Conservation (phyloP, 2,888 invertebrate species). For the Lordiphosa fenestrarum region DNA sequence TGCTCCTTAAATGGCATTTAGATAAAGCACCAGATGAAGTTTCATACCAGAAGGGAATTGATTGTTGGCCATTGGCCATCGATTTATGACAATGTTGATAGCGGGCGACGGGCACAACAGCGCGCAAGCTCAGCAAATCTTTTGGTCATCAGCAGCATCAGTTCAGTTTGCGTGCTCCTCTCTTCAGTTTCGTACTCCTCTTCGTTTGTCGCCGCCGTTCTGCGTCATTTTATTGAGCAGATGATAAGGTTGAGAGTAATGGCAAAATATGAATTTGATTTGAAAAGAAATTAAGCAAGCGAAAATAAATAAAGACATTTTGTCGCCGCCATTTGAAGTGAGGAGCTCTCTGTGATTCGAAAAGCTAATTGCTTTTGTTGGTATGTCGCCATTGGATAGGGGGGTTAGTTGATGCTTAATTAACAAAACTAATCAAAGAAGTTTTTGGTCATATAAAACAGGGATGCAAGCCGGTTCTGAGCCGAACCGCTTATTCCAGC, state of each 20-base stretch:
- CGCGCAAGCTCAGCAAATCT: conserved; percentile 16
- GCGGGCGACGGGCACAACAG: background rate
- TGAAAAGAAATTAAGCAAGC: conserved; percentile 54
- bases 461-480: too few species aligned
- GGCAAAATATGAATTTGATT: conserved; percentile 69
- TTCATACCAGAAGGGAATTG: conserved; percentile 15
- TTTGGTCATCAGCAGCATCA: conserved; percentile 14
- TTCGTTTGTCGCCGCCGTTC: conserved; percentile 17
- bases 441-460: too few species aligned
- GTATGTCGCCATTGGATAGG: background rate
- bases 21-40: conserved; percentile 50
- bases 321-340: conserved; percentile 41
- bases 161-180: conserved; percentile 20
- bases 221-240: conserved; percentile 60
- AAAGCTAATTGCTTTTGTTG: conserved; percentile 1
- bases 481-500: too few species aligned
- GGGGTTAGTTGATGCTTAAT: background rate
- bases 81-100: conserved; percentile 60
- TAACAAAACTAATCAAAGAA: too few species aligned
- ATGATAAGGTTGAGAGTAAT: conserved; percentile 50
- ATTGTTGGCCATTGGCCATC: conserved; percentile 39
- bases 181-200: conserved; percentile 11
- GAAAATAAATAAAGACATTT: conserved; percentile 54
- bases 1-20: conserved; percentile 70
- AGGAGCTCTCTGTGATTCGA: background rate